Percentiles rank a stretch among this genome's conserved stretches.
Conservation (phyloP, 1,140 invertebrate genomes). For the Bradynema listronoti region DNA sequence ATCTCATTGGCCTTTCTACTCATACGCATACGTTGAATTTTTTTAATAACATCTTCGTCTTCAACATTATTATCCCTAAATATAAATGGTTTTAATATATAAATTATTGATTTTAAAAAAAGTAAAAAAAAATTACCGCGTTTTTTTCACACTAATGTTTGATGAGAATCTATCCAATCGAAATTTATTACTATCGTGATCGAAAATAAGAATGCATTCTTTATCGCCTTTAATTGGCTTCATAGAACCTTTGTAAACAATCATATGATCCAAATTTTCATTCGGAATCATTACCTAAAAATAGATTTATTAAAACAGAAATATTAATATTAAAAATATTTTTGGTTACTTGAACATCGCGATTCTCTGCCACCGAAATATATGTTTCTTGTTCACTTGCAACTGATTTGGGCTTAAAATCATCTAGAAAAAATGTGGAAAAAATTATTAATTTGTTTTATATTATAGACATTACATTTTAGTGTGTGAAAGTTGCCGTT, state of each 20-base stretch:
- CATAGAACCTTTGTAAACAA: constrained; percentile 14
- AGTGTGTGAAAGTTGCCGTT: too few species aligned
- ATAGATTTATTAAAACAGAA: too few species aligned
- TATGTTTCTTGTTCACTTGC: constrained; percentile 12
- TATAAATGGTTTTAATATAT: neutral
- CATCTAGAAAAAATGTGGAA: too few species aligned
- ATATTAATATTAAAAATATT: neutral
- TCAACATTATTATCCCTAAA: neutral
- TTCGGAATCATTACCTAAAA: constrained; percentile 14
- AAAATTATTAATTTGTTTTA: too few species aligned
- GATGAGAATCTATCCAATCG: constrained; percentile 7
- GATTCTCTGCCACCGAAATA: constrained; percentile 11
- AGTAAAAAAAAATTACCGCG: neutral
- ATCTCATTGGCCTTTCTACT: neutral
- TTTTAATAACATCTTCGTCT: neutral
- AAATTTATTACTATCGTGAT: too few species aligned
- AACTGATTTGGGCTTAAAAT: constrained; percentile 16
- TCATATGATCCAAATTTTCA: constrained; percentile 10
- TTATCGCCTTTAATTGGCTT: constrained; percentile 8
- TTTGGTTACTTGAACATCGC: constrained; percentile 13
- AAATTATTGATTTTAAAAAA: neutral
- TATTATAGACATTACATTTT: too few species aligned
- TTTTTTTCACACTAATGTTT: constrained; percentile 5
- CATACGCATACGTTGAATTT: neutral
- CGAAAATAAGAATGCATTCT: constrained; percentile 17